Evolutionary conservation across 2,888 invertebrate species (phyloP).

Genomic region (Eilema caniola): DNA sequence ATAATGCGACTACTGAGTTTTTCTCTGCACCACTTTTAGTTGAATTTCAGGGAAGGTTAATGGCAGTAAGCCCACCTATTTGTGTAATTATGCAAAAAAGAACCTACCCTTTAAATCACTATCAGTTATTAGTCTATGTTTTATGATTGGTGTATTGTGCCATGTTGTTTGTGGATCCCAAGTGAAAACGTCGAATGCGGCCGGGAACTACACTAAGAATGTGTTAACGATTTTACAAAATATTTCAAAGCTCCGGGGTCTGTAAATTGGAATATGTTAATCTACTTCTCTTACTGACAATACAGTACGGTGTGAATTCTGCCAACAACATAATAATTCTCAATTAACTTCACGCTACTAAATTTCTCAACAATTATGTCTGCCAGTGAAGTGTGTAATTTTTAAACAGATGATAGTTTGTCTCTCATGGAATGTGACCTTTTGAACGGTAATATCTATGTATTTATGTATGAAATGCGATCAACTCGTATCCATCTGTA

Average conservation of each 20-base stretch:
- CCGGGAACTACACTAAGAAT: no score
- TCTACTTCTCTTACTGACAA: neutral
- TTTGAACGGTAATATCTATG: neutral
- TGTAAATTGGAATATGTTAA: neutral
- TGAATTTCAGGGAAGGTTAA: no score
- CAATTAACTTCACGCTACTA: conserved; percentile 12
- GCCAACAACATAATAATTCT: neutral
- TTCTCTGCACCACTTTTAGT: no score
- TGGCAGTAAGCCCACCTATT: no score
- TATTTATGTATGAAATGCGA: neutral
- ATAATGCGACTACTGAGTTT: no score
- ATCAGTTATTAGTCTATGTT: no score
- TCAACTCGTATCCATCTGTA: neutral
- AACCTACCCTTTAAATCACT: no score
- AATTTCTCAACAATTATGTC: conserved; percentile 14
- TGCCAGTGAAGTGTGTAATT: conserved; percentile 1
- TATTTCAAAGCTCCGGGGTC: neutral
- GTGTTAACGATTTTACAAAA: neutral
- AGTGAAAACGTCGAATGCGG: no score
- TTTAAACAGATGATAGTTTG: conserved; percentile 1
- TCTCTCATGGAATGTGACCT: neutral
- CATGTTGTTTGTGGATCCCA: no score
- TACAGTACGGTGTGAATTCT: conserved; percentile 1
- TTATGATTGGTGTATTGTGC: no score
- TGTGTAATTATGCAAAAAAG: no score